Base-by-base conservation (phyloP, 2,888 invertebrate species). In the Eupithecia subumbrata region DNA sequence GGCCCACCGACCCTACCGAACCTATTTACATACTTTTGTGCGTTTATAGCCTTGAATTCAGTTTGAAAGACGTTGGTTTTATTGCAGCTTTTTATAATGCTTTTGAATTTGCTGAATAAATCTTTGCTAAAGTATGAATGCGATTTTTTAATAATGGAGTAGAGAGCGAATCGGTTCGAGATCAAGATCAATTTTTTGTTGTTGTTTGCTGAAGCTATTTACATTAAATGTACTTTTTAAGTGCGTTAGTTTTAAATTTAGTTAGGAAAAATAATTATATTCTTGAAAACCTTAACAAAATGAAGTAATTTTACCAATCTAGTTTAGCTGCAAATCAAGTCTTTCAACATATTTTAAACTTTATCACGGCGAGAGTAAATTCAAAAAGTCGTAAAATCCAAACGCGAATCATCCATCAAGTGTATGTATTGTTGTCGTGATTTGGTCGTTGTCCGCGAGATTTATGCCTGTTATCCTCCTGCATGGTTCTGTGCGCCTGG, bases 381-480 rank as follows among this genome's bases (percentile, higher is more conserved):
- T 67, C 67, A 67, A 43, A 68, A 43, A 40, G n/a, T 40, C 68
- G 48, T 67, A 43, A 74, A 71, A 68, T 56, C 56, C 67, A 56
- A 66, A 68, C 52, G 34, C 34, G 14, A 43, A 34, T 56, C 67
- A 74, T 71, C 56, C 34, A 74, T 74, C 71, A 74, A 56, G 60
- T 64, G 68, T 43, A 34, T 63, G 74, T 67, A 74, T 74, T 74
- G 71, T 73, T 73, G 69, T 66, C 56, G 40, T 67, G 74, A 43
- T 74, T 74, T 71, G 66, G 30, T 67, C 40, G 40, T 56, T 67
- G 63, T 40, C 63, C 16, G 56, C 43, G 9, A n/a, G 67, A 71
- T 74, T 74, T 74, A 74, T 74, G 71, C 22, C 7, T 25, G 74
- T 71, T 71, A 67, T 71, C 71, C 67, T 43, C 14, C 60, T 60